phyloP scores from a whole-genome alignment of 2,797 vertebrate species.

The Sorex maritimensis region DNA sequence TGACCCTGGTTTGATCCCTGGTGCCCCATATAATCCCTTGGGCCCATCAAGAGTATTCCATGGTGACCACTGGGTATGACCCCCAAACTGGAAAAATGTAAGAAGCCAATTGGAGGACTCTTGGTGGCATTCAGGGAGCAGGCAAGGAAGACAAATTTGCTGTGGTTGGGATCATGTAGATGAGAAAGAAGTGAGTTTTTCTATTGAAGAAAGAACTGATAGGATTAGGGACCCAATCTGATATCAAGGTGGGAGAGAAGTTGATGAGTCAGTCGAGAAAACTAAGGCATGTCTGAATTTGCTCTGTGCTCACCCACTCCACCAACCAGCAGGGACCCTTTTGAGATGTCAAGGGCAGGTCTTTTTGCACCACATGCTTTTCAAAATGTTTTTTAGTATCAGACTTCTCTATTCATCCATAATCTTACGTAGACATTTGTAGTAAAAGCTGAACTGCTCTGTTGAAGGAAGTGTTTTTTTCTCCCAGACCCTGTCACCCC shows the following conservation, averaged over 20 bases:
- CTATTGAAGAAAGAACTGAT: conserved; percentile 3
- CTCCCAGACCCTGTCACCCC: background rate
- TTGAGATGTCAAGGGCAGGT: background rate
- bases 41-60: background rate
- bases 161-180: background rate
- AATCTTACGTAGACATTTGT: background rate
- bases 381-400: background rate
- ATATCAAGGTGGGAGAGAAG: background rate
- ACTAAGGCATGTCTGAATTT: fast-evolving
- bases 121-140: background rate
- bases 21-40: too few relatives aligned
- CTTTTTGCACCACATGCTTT: background rate
- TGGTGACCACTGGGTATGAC: background rate
- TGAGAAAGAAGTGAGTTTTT: background rate
- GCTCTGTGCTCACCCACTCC: fast-evolving
- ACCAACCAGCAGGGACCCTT: background rate
- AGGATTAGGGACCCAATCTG: background rate
- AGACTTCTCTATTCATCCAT: background rate
- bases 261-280: background rate
- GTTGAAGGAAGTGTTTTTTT: background rate
- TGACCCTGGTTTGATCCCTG: too few relatives aligned
- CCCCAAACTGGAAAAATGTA: background rate
- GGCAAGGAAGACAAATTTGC: background rate
- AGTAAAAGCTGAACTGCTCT: background rate
- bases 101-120: background rate